These are phyloP conservation scores for Morphnarchus princeps DNA, from an alignment of 2,113 vertebrate species.

Conservation along the genomic window DNA sequence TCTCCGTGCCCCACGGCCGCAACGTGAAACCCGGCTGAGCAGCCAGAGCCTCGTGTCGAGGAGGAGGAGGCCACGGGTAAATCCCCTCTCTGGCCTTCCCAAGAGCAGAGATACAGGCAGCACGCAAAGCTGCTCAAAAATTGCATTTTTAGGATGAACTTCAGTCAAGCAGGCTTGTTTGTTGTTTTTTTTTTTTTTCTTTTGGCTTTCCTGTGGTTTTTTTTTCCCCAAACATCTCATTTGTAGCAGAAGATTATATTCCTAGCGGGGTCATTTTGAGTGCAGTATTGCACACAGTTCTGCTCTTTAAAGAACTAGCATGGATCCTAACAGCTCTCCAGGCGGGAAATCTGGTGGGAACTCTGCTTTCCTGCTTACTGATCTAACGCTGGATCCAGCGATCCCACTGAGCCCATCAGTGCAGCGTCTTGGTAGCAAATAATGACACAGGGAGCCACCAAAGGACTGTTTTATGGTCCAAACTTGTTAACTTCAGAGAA, in stretches of 20 bases:
- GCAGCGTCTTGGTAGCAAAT: background rate
- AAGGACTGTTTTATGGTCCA: conserved; percentile 2
- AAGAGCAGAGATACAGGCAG: background rate
- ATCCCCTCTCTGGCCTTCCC: background rate
- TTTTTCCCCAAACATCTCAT: conserved; percentile 19
- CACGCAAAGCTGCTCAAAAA: background rate
- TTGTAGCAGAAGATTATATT: conserved; percentile 55
- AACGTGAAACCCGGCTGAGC: background rate
- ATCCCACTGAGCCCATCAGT: conserved; percentile 53
- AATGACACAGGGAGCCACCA: conserved; percentile 15
- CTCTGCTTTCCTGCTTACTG: conserved; percentile 50
- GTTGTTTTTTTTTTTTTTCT: background rate
- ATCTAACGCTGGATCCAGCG: background rate
- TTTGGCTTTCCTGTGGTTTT: background rate
- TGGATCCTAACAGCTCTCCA: conserved; percentile 48
- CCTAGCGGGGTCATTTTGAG: conserved; percentile 34
- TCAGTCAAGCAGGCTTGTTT: background rate
- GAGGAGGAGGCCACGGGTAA: background rate
- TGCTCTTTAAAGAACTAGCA: conserved; percentile 62
- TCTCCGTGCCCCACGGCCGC: rapidly evolving
- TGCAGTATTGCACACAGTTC: conserved; percentile 28
- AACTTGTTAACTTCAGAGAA: conserved; percentile 12
- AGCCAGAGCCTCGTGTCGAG: background rate
- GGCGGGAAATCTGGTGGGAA: conserved; percentile 43
- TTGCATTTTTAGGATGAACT: background rate